A percentile compares a stretch with the other conserved stretches of the same genome.
phyloP scores from a whole-genome alignment of 37 sponge, comb jelly and placozoan species.

The Amphimedon queenslandica region DNA sequence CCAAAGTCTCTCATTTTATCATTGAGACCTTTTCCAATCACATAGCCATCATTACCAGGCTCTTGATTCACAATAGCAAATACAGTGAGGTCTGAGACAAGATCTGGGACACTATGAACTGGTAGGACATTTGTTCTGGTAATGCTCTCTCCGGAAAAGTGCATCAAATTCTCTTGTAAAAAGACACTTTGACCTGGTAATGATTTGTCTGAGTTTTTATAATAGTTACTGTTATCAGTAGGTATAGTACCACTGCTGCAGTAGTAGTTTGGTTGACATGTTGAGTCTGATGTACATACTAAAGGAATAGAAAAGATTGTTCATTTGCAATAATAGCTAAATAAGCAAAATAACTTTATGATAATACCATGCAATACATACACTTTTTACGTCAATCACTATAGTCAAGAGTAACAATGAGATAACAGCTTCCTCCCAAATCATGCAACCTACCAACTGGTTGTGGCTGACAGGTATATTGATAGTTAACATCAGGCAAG shows the following conservation, averaged over 20 bases:
- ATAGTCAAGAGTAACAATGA: too few relatives aligned
- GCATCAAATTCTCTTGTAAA: constrained; percentile 37
- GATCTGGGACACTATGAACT: constrained; percentile 26
- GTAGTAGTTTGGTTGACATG: constrained; percentile 34
- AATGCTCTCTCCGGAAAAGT: constrained; percentile 12
- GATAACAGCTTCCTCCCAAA: too few relatives aligned
- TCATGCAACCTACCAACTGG: constrained; percentile 22
- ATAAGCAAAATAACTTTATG: too few relatives aligned
- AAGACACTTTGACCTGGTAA: constrained; percentile 31
- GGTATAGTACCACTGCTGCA: constrained; percentile 51
- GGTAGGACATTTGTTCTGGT: constrained; percentile 34
- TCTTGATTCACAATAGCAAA: constrained; percentile 69
- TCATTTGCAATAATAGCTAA: constrained; percentile 59
- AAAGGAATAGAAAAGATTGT: constrained; percentile 10
- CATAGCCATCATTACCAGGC: constrained; percentile 65
- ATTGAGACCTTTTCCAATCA: constrained; percentile 65
- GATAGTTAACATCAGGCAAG: constrained; percentile 16
- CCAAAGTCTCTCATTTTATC: constrained; percentile 68
- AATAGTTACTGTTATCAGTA: constrained; percentile 29
- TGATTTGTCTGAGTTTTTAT: constrained; percentile 9
- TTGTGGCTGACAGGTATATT: constrained; percentile 26
- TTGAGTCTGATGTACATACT: constrained; percentile 24
- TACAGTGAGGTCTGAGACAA: constrained; percentile 61
- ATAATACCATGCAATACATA: too few relatives aligned
- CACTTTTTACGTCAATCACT: too few relatives aligned